phyloP scores from a whole-genome alignment of 2,888 invertebrate species.

The Drosophila antonietae region DNA sequence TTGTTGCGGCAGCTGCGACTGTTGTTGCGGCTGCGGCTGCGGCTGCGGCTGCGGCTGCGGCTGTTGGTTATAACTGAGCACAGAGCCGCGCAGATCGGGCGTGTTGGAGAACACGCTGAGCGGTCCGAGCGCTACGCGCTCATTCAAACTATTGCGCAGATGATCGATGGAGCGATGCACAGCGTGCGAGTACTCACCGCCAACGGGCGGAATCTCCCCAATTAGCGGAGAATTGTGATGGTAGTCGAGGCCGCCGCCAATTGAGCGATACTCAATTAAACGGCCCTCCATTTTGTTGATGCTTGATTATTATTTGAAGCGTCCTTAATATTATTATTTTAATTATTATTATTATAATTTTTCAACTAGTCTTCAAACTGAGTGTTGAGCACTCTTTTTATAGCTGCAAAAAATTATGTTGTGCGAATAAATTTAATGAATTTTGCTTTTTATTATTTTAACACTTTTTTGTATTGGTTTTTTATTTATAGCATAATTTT shows the following conservation, averaged over 20 bases:
- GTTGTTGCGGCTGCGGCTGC: conserved; percentile 70
- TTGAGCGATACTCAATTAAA: conserved; percentile 87
- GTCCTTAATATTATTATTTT: not conserved
- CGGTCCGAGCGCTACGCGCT: conserved; percentile 86
- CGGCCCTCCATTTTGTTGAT: conserved; percentile 86
- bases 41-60: conserved; percentile 76
- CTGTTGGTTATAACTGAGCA: conserved; percentile 83
- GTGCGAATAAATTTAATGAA: not conserved
- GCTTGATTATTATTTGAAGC: conserved; percentile 1
- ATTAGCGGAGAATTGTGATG: conserved; percentile 88
- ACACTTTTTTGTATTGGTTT: not conserved
- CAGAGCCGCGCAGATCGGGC: conserved; percentile 82
- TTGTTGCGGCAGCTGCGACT: conserved; percentile 87
- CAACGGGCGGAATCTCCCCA: conserved; percentile 87
- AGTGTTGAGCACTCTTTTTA: not conserved
- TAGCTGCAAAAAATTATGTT: conserved; percentile 1
- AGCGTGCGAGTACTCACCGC: conserved; percentile 88
- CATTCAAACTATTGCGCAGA: conserved; percentile 87
- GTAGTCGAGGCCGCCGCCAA: conserved; percentile 87
- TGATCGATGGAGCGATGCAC: conserved; percentile 89
- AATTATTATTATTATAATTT: not conserved
- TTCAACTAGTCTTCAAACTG: not conserved
- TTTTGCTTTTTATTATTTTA: not conserved
- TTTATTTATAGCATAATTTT: not conserved
- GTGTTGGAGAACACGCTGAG: conserved; percentile 84